Evolutionary conservation across 2,113 vertebrate species (phyloP), one percentile per base, ranked within the genome.

Genomic region (Nymphicus hollandicus): DNA sequence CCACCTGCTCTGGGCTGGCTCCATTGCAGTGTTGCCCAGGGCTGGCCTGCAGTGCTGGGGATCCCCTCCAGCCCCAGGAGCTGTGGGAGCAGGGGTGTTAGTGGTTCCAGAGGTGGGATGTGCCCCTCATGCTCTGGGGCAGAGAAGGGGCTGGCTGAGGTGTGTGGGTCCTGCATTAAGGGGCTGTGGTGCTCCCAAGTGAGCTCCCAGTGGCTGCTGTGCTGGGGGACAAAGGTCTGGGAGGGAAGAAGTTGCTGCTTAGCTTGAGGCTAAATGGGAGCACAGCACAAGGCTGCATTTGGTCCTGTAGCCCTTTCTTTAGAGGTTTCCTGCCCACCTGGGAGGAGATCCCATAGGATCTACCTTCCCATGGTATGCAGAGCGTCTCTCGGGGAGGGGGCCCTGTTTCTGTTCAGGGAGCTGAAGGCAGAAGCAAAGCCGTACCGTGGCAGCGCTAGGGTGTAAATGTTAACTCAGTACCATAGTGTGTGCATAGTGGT

Each of bases 401-500:
- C 41, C 25, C 41, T 2, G 2, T 12, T 27, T 76, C 0, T 7
- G 29, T 37, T 81, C 39, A 23, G 94, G 93, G 50, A 81, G 84
- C 77, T 88, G 91, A 72, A 90, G 74, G 74, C 65, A 35, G 60
- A 93, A 91, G 95, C 86, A 73, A 86, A 69, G 80, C 84, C 27
- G 17, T 82, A 28, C 65, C 6, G 2, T 91, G 88, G 64, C 96
- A 93, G 71, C 53, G 22, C 90, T 89, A 19, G 60, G 71, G 55
- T 91, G 53, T 81, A 89, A 61, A 81, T 78, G 35, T 96, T 93
- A 91, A 58, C 81, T 94, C 69, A 69, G 95, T 92, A 74, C 97
- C 96, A 46, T 91, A 74, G 47, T 76, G 95, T 50, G 87, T 83
- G 93, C 69, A 95, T 97, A 98, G 98, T 98, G 98, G 98, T 98